A percentile compares a stretch with the other conserved stretches of the same genome.
These are phyloP conservation scores for Trimorus sp. DNA, from an alignment of 2,888 invertebrate species.

Conservation along the genomic window DNA sequence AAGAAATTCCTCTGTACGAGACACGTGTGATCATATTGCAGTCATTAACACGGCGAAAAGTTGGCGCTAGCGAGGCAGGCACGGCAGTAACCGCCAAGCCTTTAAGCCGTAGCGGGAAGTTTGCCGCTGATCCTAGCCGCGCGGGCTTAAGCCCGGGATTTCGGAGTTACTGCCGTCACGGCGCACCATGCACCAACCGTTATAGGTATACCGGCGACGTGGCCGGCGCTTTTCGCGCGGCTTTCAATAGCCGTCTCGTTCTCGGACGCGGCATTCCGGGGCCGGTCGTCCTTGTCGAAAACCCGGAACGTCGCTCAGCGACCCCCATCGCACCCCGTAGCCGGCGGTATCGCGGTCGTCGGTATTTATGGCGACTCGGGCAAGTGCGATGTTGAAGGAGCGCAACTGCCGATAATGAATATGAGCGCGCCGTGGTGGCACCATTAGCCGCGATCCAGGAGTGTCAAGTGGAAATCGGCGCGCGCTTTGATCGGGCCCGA, in stretches of 20 bases:
- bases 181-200: conserved; percentile 78
- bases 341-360: conserved; percentile 76
- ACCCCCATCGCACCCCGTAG: conserved; percentile 78
- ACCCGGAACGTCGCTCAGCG: conserved; percentile 45
- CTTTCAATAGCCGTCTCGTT: conserved; percentile 65
- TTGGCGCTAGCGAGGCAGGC: conserved; percentile 75
- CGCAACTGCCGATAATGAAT: conserved; percentile 80
- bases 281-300: conserved; percentile 2
- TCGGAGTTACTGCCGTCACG: conserved; percentile 81
- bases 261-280: conserved; percentile 15
- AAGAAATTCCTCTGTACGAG: conserved; percentile 59
- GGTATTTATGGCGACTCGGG: conserved; percentile 69
- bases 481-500: not conserved
- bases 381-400: conserved; percentile 75
- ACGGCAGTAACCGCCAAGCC: conserved; percentile 81
- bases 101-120: conserved; percentile 81
- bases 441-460: conserved; percentile 11
- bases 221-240: conserved; percentile 65
- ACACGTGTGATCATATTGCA: conserved; percentile 79
- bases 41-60: conserved; percentile 80
- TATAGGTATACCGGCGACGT: conserved; percentile 72
- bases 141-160: conserved; percentile 76
- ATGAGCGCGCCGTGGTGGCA: conserved; percentile 63
- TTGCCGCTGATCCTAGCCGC: conserved; percentile 81
- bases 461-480: conserved; percentile 39